Base-by-base conservation (phyloP, 1,140 invertebrate genomes). In the Meteorus sp. region DNA sequence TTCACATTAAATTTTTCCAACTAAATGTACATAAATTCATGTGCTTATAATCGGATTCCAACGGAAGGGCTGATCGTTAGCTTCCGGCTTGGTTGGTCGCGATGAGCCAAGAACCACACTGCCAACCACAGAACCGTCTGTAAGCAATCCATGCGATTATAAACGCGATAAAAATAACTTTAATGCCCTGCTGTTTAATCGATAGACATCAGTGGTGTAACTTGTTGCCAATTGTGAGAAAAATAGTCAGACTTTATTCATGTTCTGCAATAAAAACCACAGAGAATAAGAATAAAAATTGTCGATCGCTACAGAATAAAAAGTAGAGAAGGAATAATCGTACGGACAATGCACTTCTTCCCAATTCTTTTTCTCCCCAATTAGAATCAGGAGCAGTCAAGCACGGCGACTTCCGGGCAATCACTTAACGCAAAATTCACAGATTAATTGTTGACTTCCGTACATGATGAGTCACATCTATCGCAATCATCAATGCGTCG, bases 1-100 rank as follows among this genome's bases (percentile, higher is more conserved):
- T n/a, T n/a, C n/a, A n/a, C n/a, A n/a, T n/a, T n/a, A n/a, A n/a
- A n/a, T n/a, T n/a, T n/a, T n/a, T n/a, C n/a, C n/a, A n/a, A n/a
- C n/a, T n/a, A n/a, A n/a, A n/a, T n/a, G 6, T 27, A 39, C 22
- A 53, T 15, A 22, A 53, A 2, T 35, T 15, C 51, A 53, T 13
- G 25, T 43, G 35, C 11, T 4, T 25, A 48, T 59, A 62, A 62
- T 50, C 43, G 56, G 55, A 59, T 62, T 51, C 45, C 33, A 50
- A 43, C 22, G 54, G 59, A 61, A 56, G 41, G 19, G 17, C 31
- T 35, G 54, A 56, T 59, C 52, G 29, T 25, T 50, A 53, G 45
- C 56, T 62, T 62, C 52, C 56, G 61, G 52, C 39, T 56, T 15
- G 56, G 61, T n/a, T n/a, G n/a, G n/a, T n/a, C n/a, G n/a, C n/a